These are phyloP conservation scores for Meriones psammophilus DNA, from an alignment of 2,797 vertebrate genomes.

Conservation along the genomic window DNA sequence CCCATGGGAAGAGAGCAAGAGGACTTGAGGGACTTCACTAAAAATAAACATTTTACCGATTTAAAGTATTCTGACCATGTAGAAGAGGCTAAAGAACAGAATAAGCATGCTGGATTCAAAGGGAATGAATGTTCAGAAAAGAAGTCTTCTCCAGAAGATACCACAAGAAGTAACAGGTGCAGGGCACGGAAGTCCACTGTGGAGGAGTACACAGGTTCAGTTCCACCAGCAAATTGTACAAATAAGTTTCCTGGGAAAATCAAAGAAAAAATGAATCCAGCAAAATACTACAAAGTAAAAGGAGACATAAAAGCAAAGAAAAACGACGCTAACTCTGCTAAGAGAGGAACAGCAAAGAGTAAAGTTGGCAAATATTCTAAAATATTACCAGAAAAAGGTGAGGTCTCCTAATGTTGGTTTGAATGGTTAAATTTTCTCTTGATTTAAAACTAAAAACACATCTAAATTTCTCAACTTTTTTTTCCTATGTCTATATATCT, in stretches of 20 bases:
- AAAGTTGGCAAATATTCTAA: constrained; percentile 83
- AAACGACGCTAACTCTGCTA: constrained; percentile 76
- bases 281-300: constrained; percentile 74
- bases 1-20: constrained; percentile 11
- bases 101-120: constrained; percentile 68
- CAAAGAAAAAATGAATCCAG: constrained; percentile 65
- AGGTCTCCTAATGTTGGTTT: constrained; percentile 78
- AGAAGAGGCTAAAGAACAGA: constrained; percentile 73
- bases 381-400: constrained; percentile 90
- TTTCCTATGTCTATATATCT: background rate
- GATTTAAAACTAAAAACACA: constrained; percentile 17
- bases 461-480: constrained; percentile 55
- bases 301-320: constrained; percentile 79
- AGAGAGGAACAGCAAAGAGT: constrained; percentile 71
- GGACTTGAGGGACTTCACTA: background rate
- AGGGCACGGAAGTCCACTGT: constrained; percentile 8
- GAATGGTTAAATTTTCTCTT: constrained; percentile 77
- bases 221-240: constrained; percentile 63
- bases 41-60: constrained; percentile 48
- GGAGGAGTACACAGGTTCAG: constrained; percentile 60
- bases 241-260: constrained; percentile 68
- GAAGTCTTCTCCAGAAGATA: constrained; percentile 65
- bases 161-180: constrained; percentile 59
- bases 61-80: constrained; percentile 64
- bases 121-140: constrained; percentile 74